A percentile compares a stretch with the other conserved stretches of the same genome.
phyloP scores from a whole-genome alignment of 1,140 invertebrate genomes.

The Euglossa dilemma region DNA sequence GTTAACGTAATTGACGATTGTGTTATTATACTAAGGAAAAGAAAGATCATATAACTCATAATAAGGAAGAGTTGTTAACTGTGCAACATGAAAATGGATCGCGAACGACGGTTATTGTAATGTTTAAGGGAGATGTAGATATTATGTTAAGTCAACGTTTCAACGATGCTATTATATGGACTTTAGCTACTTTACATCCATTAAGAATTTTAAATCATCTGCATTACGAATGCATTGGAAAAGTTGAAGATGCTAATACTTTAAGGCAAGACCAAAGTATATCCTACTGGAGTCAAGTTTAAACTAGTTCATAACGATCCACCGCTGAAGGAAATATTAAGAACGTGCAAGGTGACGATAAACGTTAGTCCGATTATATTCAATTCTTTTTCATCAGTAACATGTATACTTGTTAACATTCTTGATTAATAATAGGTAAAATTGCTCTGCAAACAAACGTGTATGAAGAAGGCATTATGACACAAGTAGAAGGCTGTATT shows the following conservation, averaged over 20 bases:
- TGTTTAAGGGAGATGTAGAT: conserved; percentile 93
- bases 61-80: conserved; percentile 86
- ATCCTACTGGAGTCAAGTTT: conserved; percentile 85
- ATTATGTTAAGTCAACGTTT: conserved; percentile 96
- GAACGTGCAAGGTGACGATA: conserved; percentile 78
- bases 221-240: conserved; percentile 91
- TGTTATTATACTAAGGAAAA: conserved; percentile 60
- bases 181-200: conserved; percentile 92
- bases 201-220: conserved; percentile 95
- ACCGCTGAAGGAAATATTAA: conserved; percentile 84
- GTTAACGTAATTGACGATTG: neutral
- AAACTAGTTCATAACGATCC: conserved; percentile 84
- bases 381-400: neutral
- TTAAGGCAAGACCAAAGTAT: conserved; percentile 92
- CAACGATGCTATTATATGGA: conserved; percentile 94
- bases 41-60: conserved; percentile 72
- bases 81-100: conserved; percentile 87
- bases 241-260: conserved; percentile 93
- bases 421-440: conserved; percentile 71
- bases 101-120: conserved; percentile 88
- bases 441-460: conserved; percentile 86
- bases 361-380: conserved; percentile 57
- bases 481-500: conserved; percentile 91
- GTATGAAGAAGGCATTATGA: conserved; percentile 92
- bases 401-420: conserved; percentile 11